Conservation (phyloP, 2,888 invertebrate species). For the Pyrrhia umbra region DNA sequence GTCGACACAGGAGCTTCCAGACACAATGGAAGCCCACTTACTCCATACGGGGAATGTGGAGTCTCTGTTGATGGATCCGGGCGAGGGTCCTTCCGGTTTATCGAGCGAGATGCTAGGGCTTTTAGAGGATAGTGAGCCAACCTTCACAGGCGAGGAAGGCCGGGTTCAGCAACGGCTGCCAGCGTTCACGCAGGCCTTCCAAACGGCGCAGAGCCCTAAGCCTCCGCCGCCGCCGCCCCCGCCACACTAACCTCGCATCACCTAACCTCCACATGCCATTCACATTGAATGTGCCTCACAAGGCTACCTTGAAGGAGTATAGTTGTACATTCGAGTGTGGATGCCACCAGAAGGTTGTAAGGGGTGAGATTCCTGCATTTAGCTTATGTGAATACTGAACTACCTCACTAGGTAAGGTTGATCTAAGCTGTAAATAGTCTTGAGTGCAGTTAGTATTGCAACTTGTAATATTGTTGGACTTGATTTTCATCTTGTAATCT, state of each 20-base stretch:
- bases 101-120: constrained; percentile 82
- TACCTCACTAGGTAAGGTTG: constrained; percentile 89
- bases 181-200: constrained; percentile 87
- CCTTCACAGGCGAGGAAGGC: constrained; percentile 76
- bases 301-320: constrained; percentile 40
- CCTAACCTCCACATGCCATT: constrained; percentile 36
- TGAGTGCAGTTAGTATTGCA: constrained; percentile 78
- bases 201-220: constrained; percentile 86
- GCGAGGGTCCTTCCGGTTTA: constrained; percentile 84
- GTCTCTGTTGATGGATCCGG: constrained; percentile 82
- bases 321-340: constrained; percentile 44
- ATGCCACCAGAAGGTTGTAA: constrained; percentile 47
- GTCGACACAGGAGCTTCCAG: constrained; percentile 72
- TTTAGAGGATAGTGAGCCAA: constrained; percentile 75
- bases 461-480: constrained; percentile 75
- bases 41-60: constrained; percentile 78
- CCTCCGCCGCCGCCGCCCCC: constrained; percentile 86
- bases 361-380: constrained; percentile 80
- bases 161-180: constrained; percentile 79
- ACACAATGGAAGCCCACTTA: constrained; percentile 76
- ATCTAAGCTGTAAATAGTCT: constrained; percentile 86
- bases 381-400: constrained; percentile 83
- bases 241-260: constrained; percentile 78
- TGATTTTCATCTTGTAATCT: constrained; percentile 70
- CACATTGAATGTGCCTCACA: constrained; percentile 45